Conservation (phyloP, 2,888 invertebrate genomes). For the Cabera pusaria region DNA sequence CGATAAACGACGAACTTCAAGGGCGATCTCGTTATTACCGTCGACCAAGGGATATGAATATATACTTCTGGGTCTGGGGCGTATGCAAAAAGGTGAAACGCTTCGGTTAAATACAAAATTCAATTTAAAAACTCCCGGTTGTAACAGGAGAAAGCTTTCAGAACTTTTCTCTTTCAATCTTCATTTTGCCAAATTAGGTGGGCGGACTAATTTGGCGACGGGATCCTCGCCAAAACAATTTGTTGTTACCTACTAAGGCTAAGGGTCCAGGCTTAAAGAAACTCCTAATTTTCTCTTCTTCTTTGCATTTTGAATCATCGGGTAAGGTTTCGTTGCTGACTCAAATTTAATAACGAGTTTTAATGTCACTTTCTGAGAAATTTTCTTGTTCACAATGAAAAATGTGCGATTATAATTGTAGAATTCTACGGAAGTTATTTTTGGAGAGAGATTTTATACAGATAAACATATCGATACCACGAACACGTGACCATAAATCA, state of each 20-base stretch:
- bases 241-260: constrained; percentile 13
- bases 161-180: constrained; percentile 48
- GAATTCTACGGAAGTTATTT: constrained; percentile 6
- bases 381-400: too few species aligned
- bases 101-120: constrained; percentile 21
- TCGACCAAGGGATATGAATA: too few species aligned
- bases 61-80: constrained; percentile 11
- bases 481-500: constrained; percentile 6
- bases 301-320: constrained; percentile 9
- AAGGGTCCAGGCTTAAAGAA: constrained; percentile 16
- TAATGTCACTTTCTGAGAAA: constrained; percentile 11
- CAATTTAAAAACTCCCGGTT: constrained; percentile 27
- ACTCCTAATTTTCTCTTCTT: constrained; percentile 9
- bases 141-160: constrained; percentile 52
- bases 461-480: constrained; percentile 12
- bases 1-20: too few species aligned
- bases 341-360: constrained; percentile 14
- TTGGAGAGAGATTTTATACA: constrained; percentile 11
- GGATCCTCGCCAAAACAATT: constrained; percentile 32
- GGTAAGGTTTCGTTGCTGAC: constrained; percentile 11
- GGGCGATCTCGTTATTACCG: too few species aligned
- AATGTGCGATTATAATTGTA: too few species aligned
- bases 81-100: constrained; percentile 20
- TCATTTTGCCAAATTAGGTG: constrained; percentile 43
- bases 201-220: constrained; percentile 38